These are phyloP conservation scores for Anastatus disparis DNA, from an alignment of 1,140 invertebrate genomes.

Conservation along the genomic window DNA sequence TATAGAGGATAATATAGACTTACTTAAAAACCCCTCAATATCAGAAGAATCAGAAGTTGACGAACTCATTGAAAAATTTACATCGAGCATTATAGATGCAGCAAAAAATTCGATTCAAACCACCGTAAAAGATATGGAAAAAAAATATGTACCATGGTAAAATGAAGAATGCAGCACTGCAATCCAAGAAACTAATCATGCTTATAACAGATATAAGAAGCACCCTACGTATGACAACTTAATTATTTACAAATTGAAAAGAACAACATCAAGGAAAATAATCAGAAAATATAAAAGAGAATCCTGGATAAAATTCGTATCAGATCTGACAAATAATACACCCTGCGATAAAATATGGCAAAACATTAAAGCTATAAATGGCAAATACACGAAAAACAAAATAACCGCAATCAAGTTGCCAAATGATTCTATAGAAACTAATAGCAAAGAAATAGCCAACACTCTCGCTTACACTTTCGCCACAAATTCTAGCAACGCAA, in stretches of 20 bases:
- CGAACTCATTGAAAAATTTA: background rate
- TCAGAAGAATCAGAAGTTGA: background rate
- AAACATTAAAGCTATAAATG: slow-evolving; percentile 34
- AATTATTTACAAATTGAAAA: slow-evolving; percentile 47
- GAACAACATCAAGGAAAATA: slow-evolving; percentile 38
- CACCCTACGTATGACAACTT: slow-evolving; percentile 45
- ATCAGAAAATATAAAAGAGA: slow-evolving; percentile 34
- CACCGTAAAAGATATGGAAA: background rate
- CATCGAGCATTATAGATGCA: slow-evolving; percentile 16
- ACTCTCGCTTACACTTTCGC: slow-evolving; percentile 46
- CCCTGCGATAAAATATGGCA: slow-evolving; percentile 35
- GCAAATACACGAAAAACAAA: background rate
- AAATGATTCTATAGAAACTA: background rate
- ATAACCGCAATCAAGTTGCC: background rate
- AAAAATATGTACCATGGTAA: slow-evolving; percentile 54
- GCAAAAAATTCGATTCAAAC: slow-evolving; percentile 23
- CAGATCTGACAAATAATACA: slow-evolving; percentile 20
- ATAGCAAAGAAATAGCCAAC: slow-evolving; percentile 45
- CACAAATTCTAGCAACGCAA: slow-evolving; percentile 46
- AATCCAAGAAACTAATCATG: slow-evolving; percentile 48
- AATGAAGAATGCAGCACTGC: slow-evolving; percentile 50
- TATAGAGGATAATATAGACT: slow-evolving; percentile 11
- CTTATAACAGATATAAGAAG: slow-evolving; percentile 48
- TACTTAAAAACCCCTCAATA: slow-evolving; percentile 33
- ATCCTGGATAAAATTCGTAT: slow-evolving; percentile 31